Evolutionary conservation across 2,888 invertebrate species (phyloP), one percentile per base, ranked within the genome.

Genomic region (Phorcus lineatus): DNA sequence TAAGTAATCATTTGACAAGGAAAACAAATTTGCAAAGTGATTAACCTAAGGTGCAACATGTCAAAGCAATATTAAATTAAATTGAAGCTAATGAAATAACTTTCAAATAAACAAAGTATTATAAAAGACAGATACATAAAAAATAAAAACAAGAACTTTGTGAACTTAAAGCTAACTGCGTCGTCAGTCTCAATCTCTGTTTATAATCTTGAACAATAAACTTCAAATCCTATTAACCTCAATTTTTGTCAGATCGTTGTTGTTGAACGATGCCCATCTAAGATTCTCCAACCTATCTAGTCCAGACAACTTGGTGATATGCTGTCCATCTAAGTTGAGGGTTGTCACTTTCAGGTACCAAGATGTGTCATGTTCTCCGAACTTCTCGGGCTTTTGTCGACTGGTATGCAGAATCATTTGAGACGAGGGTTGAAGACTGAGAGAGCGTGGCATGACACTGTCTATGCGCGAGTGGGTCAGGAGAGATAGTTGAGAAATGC

Each of bases 171-270:
- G 36, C 36, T 4, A 36, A 36, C 36, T 36, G 36, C 4, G 36
- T 36, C 36, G 7, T 47, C 9, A 9, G 13, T 47, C 7, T 47
- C 19, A 11, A 13, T n/a, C 4, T 57, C n/a, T 55, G n/a, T 22
- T 9, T 55, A 19, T 55, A 4, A 55, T 55, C 55, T 55, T 55
- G 55, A 6, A 9, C 22, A 55, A 3, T 1, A 47, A 13, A 2
- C 28, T 11, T 6, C 7, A 4, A 36, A 36, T 2, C 7, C 36
- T 47, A 78, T 84, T 77, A 82, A 92, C 93, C 89, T 93, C 92
- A 74, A 93, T 91, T 77, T 89, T 91, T 13, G 92, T 92, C 78
- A 93, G 89, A 83, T 92, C 91, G 85, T 93, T 93, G 82, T 92
- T 88, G 80, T 91, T 90, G 85, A 93, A 93, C 28, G 93, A 92